Percentiles rank a stretch among this genome's conserved stretches.
phyloP scores from a whole-genome alignment of 2,113 vertebrate species.

The Pangasianodon hypophthalmus region DNA sequence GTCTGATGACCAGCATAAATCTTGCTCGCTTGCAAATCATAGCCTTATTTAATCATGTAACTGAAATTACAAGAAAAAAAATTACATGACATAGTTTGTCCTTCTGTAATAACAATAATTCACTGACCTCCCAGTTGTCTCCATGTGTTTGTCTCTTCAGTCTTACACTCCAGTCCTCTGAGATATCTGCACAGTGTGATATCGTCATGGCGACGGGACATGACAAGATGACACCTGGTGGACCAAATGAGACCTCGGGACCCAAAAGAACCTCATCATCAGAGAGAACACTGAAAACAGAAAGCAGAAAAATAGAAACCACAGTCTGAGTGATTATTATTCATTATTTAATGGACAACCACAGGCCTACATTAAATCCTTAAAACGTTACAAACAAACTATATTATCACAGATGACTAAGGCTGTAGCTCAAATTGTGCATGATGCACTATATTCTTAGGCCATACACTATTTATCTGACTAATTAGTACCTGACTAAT shows the following conservation, averaged over 20 bases:
- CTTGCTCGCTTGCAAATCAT: not conserved
- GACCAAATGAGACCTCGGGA: conserved; percentile 92
- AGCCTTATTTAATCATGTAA: not conserved
- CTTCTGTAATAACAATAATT: conserved; percentile 29
- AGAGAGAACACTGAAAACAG: conserved; percentile 74
- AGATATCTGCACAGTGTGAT: conserved; percentile 87
- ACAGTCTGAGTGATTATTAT: not conserved
- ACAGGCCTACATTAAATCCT: too few relatives aligned
- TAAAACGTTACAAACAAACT: not conserved
- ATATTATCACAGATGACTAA: not conserved
- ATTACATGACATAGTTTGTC: not conserved
- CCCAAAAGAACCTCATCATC: conserved; percentile 91
- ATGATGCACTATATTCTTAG: not conserved
- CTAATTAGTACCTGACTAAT: not conserved
- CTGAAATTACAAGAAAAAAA: not conserved
- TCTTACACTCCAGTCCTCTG: conserved; percentile 90
- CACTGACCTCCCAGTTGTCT: conserved; percentile 90
- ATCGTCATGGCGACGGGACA: conserved; percentile 89
- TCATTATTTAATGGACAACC: not conserved
- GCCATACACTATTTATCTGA: not conserved
- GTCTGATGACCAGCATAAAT: not conserved
- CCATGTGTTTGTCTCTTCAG: conserved; percentile 83
- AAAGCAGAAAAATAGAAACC: not conserved
- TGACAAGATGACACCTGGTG: conserved; percentile 79
- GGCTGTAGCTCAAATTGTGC: not conserved